Conservation (phyloP, 1,140 invertebrate genomes). For the Tyrophagus putrescentiae region DNA sequence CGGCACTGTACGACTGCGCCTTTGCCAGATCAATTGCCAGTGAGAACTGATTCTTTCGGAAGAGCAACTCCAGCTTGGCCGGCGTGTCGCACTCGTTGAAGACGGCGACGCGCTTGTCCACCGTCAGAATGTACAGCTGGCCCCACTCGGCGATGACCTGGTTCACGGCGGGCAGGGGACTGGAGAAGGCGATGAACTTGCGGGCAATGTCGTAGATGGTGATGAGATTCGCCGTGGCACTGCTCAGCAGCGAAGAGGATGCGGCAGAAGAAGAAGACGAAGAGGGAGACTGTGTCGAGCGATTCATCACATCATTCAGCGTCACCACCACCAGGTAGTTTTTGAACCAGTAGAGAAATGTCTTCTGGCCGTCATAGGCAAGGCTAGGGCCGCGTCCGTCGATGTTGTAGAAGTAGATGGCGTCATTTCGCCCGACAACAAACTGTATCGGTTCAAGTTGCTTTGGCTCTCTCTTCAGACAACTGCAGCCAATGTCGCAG, state of each 20-base stretch:
- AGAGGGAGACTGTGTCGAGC: conserved; percentile 1
- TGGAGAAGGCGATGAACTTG: conserved; percentile 66
- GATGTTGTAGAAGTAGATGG: conserved; percentile 77
- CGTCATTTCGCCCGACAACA: conserved; percentile 63
- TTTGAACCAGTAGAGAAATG: conserved; percentile 69
- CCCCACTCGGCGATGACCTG: conserved; percentile 77
- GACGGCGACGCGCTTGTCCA: conserved; percentile 57
- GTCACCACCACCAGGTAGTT: conserved; percentile 66
- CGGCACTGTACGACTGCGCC: conserved; percentile 73
- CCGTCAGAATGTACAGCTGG: conserved; percentile 60
- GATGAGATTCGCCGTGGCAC: conserved; percentile 4
- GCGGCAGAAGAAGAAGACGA: no score
- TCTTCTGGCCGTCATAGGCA: conserved; percentile 73
- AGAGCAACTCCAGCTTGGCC: conserved; percentile 68
- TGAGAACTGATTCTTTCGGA: conserved; percentile 86
- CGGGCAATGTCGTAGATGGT: conserved; percentile 70
- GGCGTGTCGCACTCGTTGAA: conserved; percentile 79
- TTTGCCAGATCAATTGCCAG: conserved; percentile 77
- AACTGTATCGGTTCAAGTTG: conserved; percentile 57
- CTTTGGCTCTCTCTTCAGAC: conserved; percentile 53
- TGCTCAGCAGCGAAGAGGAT: no score
- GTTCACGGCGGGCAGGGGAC: conserved; percentile 56
- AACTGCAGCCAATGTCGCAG: conserved; percentile 44
- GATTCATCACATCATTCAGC: conserved; percentile 16
- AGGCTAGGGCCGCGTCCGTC: conserved; percentile 78